phyloP scores from a whole-genome alignment of 2,797 vertebrate species.

The Acrossocheilus fasciatus region DNA sequence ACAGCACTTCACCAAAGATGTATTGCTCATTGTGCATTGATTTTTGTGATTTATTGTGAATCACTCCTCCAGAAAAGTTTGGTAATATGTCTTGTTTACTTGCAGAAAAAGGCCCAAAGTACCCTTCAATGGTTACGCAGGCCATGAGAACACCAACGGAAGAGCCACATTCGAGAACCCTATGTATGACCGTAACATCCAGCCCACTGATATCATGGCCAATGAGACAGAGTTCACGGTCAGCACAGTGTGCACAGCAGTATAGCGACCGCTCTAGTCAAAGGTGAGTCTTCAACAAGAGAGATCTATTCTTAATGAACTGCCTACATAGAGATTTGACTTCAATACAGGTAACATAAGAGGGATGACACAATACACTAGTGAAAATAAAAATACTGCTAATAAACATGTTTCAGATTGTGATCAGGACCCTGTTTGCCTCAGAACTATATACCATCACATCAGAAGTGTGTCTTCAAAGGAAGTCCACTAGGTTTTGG shows the following conservation, averaged over 20 bases:
- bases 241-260: slow-evolving; percentile 98
- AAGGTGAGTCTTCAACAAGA: slow-evolving; percentile 69
- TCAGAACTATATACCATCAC: no score
- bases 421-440: not conserved
- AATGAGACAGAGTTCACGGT: slow-evolving; percentile 96
- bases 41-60: not conserved
- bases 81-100: slow-evolving; percentile 15
- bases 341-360: not conserved
- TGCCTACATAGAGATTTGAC: not conserved
- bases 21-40: not conserved
- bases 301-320: not conserved
- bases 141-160: slow-evolving; percentile 96
- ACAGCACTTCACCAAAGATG: slow-evolving; percentile 11
- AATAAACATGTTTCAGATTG: not conserved
- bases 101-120: slow-evolving; percentile 97
- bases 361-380: no score
- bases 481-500: not conserved
- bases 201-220: slow-evolving; percentile 93
- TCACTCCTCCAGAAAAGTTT: not conserved
- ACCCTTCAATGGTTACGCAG: slow-evolving; percentile 95
- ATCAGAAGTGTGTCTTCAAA: not conserved
- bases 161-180: slow-evolving; percentile 97
- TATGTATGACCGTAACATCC: slow-evolving; percentile 98
- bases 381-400: not conserved
- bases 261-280: slow-evolving; percentile 85